Evolutionary conservation across 2,888 invertebrate species (phyloP).

Genomic region (Cheilosia impressa): DNA sequence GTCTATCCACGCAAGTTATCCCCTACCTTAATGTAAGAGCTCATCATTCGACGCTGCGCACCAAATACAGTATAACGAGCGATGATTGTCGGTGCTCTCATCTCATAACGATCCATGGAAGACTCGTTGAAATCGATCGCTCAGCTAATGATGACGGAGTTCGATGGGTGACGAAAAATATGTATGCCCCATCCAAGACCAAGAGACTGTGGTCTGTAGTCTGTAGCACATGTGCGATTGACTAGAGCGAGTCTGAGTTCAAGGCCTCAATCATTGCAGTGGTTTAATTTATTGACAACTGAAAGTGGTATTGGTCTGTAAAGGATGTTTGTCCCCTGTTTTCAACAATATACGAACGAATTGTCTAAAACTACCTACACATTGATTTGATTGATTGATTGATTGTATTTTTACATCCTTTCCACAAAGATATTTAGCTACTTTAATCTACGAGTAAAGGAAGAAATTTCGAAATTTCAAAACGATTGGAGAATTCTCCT

Average conservation of each 20-base stretch:
- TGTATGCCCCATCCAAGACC: background rate
- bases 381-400: too few species aligned
- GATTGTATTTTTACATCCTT: background rate
- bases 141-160: constrained; percentile 67
- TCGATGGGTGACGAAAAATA: constrained; percentile 40
- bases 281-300: constrained; percentile 67
- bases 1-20: constrained; percentile 17
- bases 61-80: constrained; percentile 24
- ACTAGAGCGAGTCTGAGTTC: constrained; percentile 24
- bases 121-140: constrained; percentile 53
- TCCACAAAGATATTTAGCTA: constrained; percentile 25
- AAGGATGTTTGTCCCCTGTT: background rate
- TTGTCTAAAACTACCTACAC: too few species aligned
- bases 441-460: background rate
- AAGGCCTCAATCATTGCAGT: constrained; percentile 60
- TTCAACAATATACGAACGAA: background rate
- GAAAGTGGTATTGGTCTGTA: constrained; percentile 32
- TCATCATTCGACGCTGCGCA: constrained; percentile 41
- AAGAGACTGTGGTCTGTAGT: background rate
- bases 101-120: constrained; percentile 35
- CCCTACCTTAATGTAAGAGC: constrained; percentile 19
- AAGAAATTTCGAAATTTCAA: background rate
- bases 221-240: constrained; percentile 30
- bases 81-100: constrained; percentile 47
- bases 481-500: constrained; percentile 20